Conservation (phyloP, 1,140 invertebrate species). For the Drosophila nebulosa region DNA sequence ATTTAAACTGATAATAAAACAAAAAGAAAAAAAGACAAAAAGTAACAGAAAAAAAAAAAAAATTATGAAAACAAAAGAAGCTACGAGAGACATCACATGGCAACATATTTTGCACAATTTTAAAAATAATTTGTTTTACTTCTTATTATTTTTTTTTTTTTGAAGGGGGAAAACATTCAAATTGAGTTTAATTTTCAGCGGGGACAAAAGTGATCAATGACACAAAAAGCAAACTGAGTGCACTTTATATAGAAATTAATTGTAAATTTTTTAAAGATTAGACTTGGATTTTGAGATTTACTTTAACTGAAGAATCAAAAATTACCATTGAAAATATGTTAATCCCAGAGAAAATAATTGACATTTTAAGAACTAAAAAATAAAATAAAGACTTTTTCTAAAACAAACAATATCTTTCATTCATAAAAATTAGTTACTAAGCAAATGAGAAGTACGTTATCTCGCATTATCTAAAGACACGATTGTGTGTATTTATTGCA, state of each 20-base stretch:
- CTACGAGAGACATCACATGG: conserved; percentile 25
- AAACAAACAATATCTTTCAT: not conserved
- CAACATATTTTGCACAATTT: conserved; percentile 43
- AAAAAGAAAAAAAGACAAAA: conserved; percentile 10
- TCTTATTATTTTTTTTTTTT: not conserved
- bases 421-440: not conserved
- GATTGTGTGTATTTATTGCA: too few relatives aligned
- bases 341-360: not conserved
- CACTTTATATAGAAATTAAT: too few relatives aligned
- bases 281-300: too few relatives aligned
- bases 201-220: not conserved
- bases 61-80: not conserved
- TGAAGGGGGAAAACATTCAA: not conserved
- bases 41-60: conserved; percentile 48
- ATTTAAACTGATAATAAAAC: conserved; percentile 76
- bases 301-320: too few relatives aligned
- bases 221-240: too few relatives aligned
- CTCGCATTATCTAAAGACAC: not conserved
- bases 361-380: not conserved
- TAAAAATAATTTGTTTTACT: conserved; percentile 24
- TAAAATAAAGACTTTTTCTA: not conserved
- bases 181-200: not conserved
- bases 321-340: not conserved
- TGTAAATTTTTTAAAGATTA: too few relatives aligned
- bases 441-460: not conserved